phyloP scores from a whole-genome alignment of 2,888 invertebrate genomes.

The Smittia sp. region DNA sequence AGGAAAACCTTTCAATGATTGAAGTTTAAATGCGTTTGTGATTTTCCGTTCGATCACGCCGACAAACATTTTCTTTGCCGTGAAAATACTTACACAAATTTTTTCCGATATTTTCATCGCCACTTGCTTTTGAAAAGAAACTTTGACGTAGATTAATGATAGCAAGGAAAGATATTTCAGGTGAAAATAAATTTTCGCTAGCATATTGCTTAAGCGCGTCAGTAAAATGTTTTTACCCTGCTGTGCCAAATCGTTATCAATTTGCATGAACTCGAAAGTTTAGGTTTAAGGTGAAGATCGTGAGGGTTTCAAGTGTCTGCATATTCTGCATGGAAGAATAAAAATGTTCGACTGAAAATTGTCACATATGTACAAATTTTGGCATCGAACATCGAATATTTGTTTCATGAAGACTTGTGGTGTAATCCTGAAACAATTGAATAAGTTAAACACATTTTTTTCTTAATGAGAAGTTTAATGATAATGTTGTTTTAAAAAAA shows the following conservation, averaged over 20 bases:
- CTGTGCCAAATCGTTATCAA: too few species aligned
- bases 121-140: not conserved
- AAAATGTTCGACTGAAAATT: too few species aligned
- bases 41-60: not conserved
- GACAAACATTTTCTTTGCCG: not conserved
- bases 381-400: not conserved
- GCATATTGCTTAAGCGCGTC: too few species aligned
- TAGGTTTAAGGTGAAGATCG: not conserved
- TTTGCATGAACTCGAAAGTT: not conserved
- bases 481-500: not conserved
- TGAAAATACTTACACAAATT: not conserved
- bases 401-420: not conserved
- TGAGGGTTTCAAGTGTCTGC: too few species aligned
- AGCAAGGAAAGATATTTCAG: not conserved
- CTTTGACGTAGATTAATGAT: slow-evolving; percentile 17
- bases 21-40: not conserved
- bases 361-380: too few species aligned
- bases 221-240: too few species aligned
- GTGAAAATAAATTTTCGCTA: too few species aligned
- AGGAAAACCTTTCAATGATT: not conserved
- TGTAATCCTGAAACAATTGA: not conserved
- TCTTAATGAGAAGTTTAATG: not conserved
- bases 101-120: not conserved
- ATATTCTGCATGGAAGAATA: too few species aligned
- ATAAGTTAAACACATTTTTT: not conserved